Evolutionary conservation across 2,797 vertebrate species (phyloP), one percentile per base, ranked within the genome.

Genomic region (Astyanax mexicanus): DNA sequence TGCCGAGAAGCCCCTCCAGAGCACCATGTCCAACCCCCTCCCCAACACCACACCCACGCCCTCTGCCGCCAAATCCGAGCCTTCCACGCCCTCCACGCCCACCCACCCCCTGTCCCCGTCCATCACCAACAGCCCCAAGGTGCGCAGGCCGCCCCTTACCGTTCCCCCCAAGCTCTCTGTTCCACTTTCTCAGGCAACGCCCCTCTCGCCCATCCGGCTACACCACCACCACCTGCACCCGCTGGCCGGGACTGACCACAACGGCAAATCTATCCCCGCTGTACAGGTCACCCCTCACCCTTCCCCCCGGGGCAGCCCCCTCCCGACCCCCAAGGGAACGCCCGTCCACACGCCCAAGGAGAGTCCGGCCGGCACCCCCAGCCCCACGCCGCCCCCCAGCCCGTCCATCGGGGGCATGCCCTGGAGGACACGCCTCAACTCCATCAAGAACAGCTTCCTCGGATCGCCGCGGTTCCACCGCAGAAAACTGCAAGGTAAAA

Each of bases 381-480:
- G 94, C 90, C 96, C 97, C 60, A 99, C 97, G 29, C 97, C 97
- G 6, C 97, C 97, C 0, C 97, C 97, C 86, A 98, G 97, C 88
- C 97, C 97, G 84, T 98, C 97, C 77, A 96, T 99, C n/a, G 97
- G 97, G 47, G 97, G 97, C 27, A 92, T 98, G 94, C 97, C 98
- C 73, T 99, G 98, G 98, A 95, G 98, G 87, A 97, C 97, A 42
- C 94, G 98, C 65, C 96, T 99, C 92, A 98, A 98, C 88, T 99
- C 97, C 77, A 98, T 99, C 93, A 99, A 98, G 93, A 98, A 99
- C 90, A 99, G 95, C 90, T 98, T 99, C 92, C 94, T 99, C 89
- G 97, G 97, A 82, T 99, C 97, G 0, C 97, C 97, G 1, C 96
- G 97, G 62, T 99, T 99, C 92, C 97, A 99, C 89, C 96, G 97